Evolutionary conservation across 2,888 invertebrate species (phyloP).

Genomic region (Corythucha ciliata): DNA sequence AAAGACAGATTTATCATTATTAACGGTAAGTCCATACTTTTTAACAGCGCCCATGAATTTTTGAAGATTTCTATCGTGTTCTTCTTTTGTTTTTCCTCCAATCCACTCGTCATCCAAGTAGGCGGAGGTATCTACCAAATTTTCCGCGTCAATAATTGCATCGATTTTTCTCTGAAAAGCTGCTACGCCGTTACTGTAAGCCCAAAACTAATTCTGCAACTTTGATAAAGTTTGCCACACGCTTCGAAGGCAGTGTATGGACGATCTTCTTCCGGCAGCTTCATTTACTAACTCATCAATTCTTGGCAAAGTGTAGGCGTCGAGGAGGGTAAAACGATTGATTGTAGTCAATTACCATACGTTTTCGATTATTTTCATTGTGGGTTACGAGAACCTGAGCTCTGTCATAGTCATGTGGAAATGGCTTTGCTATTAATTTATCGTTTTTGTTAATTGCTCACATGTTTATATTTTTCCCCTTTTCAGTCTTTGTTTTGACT

Average conservation of each 20-base stretch:
- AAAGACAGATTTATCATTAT: slow-evolving; percentile 14
- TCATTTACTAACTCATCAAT: slow-evolving; percentile 9
- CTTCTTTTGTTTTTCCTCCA: slow-evolving; percentile 2
- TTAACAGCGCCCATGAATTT: slow-evolving; percentile 13
- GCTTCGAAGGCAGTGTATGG: slow-evolving; percentile 16
- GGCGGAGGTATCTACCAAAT: slow-evolving; percentile 3
- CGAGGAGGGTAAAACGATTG: neutral
- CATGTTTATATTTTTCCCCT: too few relatives aligned
- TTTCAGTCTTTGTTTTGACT: too few relatives aligned
- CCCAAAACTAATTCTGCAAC: slow-evolving; percentile 4
- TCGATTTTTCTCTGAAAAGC: slow-evolving; percentile 7
- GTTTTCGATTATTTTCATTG: slow-evolving; percentile 11
- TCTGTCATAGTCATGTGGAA: too few relatives aligned
- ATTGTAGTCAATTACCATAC: slow-evolving; percentile 13
- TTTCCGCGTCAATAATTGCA: slow-evolving; percentile 15
- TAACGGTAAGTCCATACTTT: slow-evolving; percentile 24
- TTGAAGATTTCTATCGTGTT: slow-evolving; percentile 10
- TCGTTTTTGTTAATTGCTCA: too few relatives aligned
- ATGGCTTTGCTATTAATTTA: too few relatives aligned
- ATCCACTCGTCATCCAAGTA: slow-evolving; percentile 22
- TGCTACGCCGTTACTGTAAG: slow-evolving; percentile 9
- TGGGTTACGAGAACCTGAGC: too few relatives aligned
- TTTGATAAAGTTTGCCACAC: slow-evolving; percentile 3
- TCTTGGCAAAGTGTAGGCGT: slow-evolving; percentile 45
- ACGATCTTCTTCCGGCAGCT: slow-evolving; percentile 7